Base-by-base conservation (phyloP, 2,797 vertebrate genomes). In the Gobio occitaniae region DNA sequence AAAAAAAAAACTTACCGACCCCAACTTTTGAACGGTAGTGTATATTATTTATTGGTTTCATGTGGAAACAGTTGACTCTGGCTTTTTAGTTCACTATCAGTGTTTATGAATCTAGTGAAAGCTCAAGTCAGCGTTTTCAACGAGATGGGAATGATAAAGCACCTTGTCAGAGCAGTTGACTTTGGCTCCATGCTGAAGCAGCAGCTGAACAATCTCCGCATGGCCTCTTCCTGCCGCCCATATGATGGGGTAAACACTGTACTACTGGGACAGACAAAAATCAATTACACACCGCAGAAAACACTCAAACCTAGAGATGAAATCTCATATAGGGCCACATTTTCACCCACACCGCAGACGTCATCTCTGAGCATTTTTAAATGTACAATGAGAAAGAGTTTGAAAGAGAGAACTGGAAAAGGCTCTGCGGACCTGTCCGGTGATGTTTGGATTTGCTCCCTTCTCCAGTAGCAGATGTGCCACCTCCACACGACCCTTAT, bases 131-230 rank as follows among this genome's bases (percentile, higher is more conserved):
- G 76, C 83, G 15, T 41, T 32, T 32, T 72, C 21, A 6, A n/a
- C 63, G 41, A 63, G 76, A 71, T 79, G 32, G n/a, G 5, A 79
- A n/a, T 41, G 68, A 84, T 84, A 84, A 71, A 54, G 66, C 92
- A 99, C 98, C 96, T 99, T 99, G 92, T 99, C 98, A 36, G 98
- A 99, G 91, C 98, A 99, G 95, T 99, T 99, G 94, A 98, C 97
- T 92, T 99, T 99, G 85, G 97, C 97, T 83, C 97, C 97, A 8
- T 97, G 90, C 82, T 96, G 95, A 86, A 99, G 93, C 76, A 99
- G 91, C n/a, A 97, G 96, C 88, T 96, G 95, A 56, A 99, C 97
- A 85, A 99, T 97, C 87, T 97, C 97, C 0, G 95, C 96, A 13
- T 99, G 98, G 86, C 98, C 98, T 80, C 98, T 95, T 76, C 98